Percentiles rank a stretch among this genome's conserved stretches.
phyloP scores from a whole-genome alignment of 2,888 invertebrate species.

The Mycalesis mineus region DNA sequence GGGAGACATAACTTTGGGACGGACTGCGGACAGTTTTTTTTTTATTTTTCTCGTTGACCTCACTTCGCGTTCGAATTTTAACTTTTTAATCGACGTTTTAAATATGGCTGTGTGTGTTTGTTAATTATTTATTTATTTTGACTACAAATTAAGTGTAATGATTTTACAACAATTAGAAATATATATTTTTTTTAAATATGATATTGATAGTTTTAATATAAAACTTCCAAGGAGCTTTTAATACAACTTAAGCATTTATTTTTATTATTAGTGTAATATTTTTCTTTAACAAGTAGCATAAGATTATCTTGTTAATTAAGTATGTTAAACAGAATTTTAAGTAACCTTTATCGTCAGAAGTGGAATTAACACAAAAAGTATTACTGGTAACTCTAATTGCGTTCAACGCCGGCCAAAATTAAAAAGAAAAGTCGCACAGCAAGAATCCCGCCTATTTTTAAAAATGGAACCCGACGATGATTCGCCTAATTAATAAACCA shows the following conservation, averaged over 20 bases:
- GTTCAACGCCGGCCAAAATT: slow-evolving; percentile 72
- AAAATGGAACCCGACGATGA: slow-evolving; percentile 69
- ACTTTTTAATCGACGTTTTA: slow-evolving; percentile 26
- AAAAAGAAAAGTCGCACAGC: slow-evolving; percentile 73
- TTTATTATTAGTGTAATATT: too few species aligned
- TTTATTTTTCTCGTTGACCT: slow-evolving; percentile 65
- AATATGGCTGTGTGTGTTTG: slow-evolving; percentile 5
- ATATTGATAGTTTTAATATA: too few species aligned
- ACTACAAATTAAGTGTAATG: too few species aligned
- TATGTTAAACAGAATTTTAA: slow-evolving; percentile 49
- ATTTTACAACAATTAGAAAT: too few species aligned
- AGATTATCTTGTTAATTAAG: slow-evolving; percentile 52
- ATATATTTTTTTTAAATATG: too few species aligned
- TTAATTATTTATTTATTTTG: slow-evolving; percentile 4
- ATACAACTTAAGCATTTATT: too few species aligned
- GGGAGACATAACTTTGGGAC: slow-evolving; percentile 68
- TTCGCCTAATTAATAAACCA: slow-evolving; percentile 79
- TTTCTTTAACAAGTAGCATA: slow-evolving; percentile 15
- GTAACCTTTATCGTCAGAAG: slow-evolving; percentile 52
- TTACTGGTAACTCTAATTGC: slow-evolving; percentile 70
- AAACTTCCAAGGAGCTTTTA: too few species aligned
- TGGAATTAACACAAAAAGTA: slow-evolving; percentile 65
- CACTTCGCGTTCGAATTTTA: slow-evolving; percentile 52
- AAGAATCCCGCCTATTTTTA: slow-evolving; percentile 79
- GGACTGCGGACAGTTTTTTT: slow-evolving; percentile 62